These are phyloP conservation scores for Drosophila tani DNA, from an alignment of 1,140 invertebrate species.

Conservation along the genomic window DNA sequence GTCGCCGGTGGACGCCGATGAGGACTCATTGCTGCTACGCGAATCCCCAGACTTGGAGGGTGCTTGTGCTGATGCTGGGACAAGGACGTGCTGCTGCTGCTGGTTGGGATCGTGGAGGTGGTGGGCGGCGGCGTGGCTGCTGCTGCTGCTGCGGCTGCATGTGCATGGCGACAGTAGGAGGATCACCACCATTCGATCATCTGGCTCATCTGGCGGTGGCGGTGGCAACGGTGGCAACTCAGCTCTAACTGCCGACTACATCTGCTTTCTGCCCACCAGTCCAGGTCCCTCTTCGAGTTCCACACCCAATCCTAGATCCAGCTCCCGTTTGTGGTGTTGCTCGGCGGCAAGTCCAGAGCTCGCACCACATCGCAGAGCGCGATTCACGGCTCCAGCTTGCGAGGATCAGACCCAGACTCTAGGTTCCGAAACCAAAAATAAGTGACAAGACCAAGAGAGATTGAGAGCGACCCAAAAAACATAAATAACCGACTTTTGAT, in stretches of 20 bases:
- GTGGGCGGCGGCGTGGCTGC: constrained; percentile 45
- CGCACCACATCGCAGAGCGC: constrained; percentile 62
- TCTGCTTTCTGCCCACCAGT: constrained; percentile 22
- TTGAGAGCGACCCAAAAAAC: neutral
- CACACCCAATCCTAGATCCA: constrained; percentile 26
- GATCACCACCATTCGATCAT: constrained; percentile 85
- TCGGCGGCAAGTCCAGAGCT: constrained; percentile 52
- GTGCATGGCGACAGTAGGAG: constrained; percentile 84
- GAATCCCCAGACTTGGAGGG: constrained; percentile 13
- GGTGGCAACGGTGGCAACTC: constrained; percentile 21
- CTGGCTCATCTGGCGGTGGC: constrained; percentile 56
- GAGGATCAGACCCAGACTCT: constrained; percentile 17
- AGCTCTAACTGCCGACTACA: constrained; percentile 48
- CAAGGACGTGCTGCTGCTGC: constrained; percentile 19
- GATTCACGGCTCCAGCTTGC: constrained; percentile 39
- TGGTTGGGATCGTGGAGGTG: constrained; percentile 38
- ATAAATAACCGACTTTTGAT: neutral
- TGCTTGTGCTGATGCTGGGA: constrained; percentile 32
- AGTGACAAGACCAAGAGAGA: neutral
- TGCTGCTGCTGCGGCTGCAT: constrained; percentile 71
- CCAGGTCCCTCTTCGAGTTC: neutral
- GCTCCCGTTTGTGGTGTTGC: constrained; percentile 52
- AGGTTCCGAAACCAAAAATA: neutral
- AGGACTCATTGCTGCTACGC: constrained; percentile 63
- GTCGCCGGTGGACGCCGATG: constrained; percentile 70